A percentile compares a stretch with the other conserved stretches of the same genome.
Evolutionary conservation across 30 jellyfish, hydroid and myxozoan species (phyloP).

Genomic region (Sanderia malayensis): DNA sequence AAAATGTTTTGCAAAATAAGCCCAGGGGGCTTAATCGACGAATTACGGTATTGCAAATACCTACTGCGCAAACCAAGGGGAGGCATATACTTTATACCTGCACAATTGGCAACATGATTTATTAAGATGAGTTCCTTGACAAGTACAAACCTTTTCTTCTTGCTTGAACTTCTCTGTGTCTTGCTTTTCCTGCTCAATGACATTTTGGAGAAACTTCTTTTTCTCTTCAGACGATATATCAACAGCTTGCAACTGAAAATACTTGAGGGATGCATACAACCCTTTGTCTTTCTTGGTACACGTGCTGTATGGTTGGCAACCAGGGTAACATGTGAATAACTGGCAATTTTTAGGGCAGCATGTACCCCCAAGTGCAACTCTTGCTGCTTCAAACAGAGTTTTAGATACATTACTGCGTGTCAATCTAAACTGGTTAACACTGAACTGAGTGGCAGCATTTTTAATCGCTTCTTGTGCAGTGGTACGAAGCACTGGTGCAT

Average conservation of each 20-base stretch:
- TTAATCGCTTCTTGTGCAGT: slow-evolving; percentile 51
- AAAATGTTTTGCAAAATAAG: too few relatives aligned
- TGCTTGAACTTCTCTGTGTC: slow-evolving; percentile 61
- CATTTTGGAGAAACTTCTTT: slow-evolving; percentile 48
- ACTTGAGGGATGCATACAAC: slow-evolving; percentile 36
- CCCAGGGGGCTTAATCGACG: too few relatives aligned
- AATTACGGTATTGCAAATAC: too few relatives aligned
- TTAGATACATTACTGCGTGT: slow-evolving; percentile 35
- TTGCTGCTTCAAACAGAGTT: slow-evolving; percentile 27
- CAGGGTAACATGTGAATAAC: slow-evolving; percentile 16
- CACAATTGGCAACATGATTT: too few relatives aligned
- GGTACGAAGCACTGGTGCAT: slow-evolving; percentile 49
- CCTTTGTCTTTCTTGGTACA: slow-evolving; percentile 65
- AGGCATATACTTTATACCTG: too few relatives aligned
- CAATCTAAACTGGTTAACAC: slow-evolving; percentile 51
- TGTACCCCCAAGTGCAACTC: slow-evolving; percentile 37
- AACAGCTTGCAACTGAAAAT: slow-evolving; percentile 53
- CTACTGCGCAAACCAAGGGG: too few relatives aligned
- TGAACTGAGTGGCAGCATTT: slow-evolving; percentile 46
- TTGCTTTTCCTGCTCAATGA: slow-evolving; percentile 50
- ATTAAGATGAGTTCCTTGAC: too few relatives aligned
- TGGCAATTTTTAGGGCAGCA: slow-evolving; percentile 57
- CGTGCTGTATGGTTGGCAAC: slow-evolving; percentile 38
- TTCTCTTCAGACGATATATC: slow-evolving; percentile 56
- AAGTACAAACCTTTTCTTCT: slow-evolving; percentile 54